Evolutionary conservation across 1,140 invertebrate species (phyloP).

Genomic region (Notospermus geniculatus): DNA sequence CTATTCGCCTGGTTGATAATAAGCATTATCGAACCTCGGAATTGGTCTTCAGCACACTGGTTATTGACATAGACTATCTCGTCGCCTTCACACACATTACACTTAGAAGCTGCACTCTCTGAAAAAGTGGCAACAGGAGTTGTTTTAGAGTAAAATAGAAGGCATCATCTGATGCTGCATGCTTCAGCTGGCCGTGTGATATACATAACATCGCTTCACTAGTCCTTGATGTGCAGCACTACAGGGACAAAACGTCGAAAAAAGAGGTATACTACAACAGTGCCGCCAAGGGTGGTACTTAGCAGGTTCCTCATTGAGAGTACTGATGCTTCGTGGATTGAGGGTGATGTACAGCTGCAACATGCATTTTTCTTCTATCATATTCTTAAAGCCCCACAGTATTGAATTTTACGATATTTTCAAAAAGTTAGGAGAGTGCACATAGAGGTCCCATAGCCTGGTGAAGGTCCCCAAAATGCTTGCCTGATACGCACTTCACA

Average conservation of each 20-base stretch:
- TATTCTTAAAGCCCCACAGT: too few species aligned
- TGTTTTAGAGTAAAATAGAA: neutral
- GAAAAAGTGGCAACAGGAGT: neutral
- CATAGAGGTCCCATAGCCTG: too few species aligned
- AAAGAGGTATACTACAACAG: neutral
- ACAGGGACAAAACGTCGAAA: neutral
- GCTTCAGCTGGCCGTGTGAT: neutral
- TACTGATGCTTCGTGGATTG: too few species aligned
- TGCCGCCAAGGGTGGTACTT: neutral
- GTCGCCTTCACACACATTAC: slow-evolving; percentile 2
- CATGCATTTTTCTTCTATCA: neutral
- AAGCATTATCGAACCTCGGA: slow-evolving; percentile 3
- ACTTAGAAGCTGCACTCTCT: neutral
- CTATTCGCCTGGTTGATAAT: slow-evolving; percentile 2
- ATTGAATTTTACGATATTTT: too few species aligned
- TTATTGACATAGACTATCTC: slow-evolving; percentile 3
- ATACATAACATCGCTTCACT: neutral
- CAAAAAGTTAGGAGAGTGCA: too few species aligned
- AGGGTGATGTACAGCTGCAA: too few species aligned
- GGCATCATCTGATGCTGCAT: neutral
- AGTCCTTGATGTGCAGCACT: neutral
- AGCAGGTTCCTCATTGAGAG: neutral
- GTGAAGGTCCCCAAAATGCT: too few species aligned
- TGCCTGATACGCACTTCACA: too few species aligned
- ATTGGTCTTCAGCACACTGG: neutral